Conservation (phyloP, 2,113 vertebrate species). For the Pituophis catenifer region DNA sequence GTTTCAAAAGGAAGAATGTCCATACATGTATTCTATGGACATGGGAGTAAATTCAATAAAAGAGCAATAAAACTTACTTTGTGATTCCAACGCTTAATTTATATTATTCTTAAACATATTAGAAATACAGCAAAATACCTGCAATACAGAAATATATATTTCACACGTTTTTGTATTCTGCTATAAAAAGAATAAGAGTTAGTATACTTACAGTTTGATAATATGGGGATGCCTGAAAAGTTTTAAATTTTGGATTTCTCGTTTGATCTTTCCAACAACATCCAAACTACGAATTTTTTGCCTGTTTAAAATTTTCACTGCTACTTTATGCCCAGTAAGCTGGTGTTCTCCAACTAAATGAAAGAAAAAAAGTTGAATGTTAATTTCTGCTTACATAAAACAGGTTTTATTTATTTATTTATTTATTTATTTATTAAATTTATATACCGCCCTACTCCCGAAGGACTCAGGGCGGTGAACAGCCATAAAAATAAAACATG, state of each 20-base stretch:
- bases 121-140: slow-evolving; percentile 2
- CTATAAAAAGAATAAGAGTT: not conserved
- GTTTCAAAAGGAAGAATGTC: not conserved
- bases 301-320: slow-evolving; percentile 97
- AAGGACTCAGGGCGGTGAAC: too few species aligned
- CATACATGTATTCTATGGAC: not conserved
- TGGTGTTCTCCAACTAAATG: slow-evolving; percentile 92
- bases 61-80: not conserved
- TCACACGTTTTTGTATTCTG: not conserved
- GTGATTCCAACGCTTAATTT: not conserved
- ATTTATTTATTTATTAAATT: too few species aligned
- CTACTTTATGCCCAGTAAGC: slow-evolving; percentile 96
- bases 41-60: not conserved
- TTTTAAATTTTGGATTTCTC: slow-evolving; percentile 98
- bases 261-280: slow-evolving; percentile 98
- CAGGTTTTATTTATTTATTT: too few species aligned
- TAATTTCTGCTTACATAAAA: not conserved
- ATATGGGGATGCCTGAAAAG: slow-evolving; percentile 98
- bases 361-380: slow-evolving; percentile 54
- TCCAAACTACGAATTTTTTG: slow-evolving; percentile 98
- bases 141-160: not conserved
- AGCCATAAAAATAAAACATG: too few species aligned
- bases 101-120: not conserved
- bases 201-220: slow-evolving; percentile 93
- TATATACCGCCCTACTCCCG: too few species aligned